Conservation (phyloP, 2,888 invertebrate genomes). For the Hypercompe scribonia region DNA sequence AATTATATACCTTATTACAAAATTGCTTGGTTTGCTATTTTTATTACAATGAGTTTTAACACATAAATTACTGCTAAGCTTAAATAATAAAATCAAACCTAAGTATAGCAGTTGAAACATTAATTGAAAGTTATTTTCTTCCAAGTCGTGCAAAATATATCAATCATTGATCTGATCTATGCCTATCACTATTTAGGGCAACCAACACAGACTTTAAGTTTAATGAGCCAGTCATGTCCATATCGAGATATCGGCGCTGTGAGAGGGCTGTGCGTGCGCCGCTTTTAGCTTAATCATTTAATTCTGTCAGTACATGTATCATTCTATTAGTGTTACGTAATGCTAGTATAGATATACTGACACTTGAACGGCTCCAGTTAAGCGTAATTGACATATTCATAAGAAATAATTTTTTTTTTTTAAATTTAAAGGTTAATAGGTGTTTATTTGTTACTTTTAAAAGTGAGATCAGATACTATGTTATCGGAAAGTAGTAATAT, state of each 20-base stretch:
- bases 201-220: constrained; percentile 55
- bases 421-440: not conserved
- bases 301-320: constrained; percentile 25
- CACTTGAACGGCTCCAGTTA: constrained; percentile 1
- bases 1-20: not conserved
- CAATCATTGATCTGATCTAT: constrained; percentile 33
- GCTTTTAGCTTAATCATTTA: constrained; percentile 27
- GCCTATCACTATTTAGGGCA: constrained; percentile 59
- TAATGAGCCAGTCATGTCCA: constrained; percentile 63
- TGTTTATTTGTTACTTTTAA: too few relatives aligned
- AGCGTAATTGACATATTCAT: constrained; percentile 16
- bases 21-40: not conserved
- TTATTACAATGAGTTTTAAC: not conserved
- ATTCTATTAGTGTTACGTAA: constrained; percentile 27
- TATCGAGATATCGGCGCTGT: constrained; percentile 53
- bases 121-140: constrained; percentile 14
- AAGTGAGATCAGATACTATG: too few relatives aligned
- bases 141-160: constrained; percentile 28
- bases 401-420: constrained; percentile 12
- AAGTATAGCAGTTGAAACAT: not conserved
- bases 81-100: not conserved
- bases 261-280: constrained; percentile 37
- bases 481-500: not conserved
- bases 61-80: not conserved
- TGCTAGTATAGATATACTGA: constrained; percentile 15